Evolutionary conservation across 2,113 vertebrate genomes (phyloP), one percentile per base, ranked within the genome.

Genomic region (Podiceps cristatus): DNA sequence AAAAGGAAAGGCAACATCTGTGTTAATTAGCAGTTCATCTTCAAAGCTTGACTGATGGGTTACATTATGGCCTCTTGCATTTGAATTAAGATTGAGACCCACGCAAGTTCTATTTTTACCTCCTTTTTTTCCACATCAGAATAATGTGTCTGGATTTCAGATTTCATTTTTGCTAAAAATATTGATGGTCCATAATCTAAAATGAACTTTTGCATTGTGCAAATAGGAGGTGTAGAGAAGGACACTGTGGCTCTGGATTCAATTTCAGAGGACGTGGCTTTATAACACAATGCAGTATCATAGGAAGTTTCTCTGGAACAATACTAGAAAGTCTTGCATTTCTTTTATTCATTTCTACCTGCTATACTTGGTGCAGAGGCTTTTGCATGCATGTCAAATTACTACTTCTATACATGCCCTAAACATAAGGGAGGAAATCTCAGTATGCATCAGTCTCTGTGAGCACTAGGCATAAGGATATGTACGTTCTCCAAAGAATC

Each of bases 11-110:
- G 68, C 62, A 88, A 94, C 63, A 88, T 95, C 96, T 95, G 68
- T 93, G 82, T 90, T 96, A 97, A 97, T 97, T 95, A 95, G 94
- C 90, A 90, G 68, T 93, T 97, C 60, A 69, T 95, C 90, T 97
- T 95, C 90, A 86, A 74, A 78, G 50, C 76, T 77, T 96, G 86
- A 95, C 72, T 81, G 74, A 91, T 85, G 47, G 69, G 59, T 93
- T 96, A 86, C 67, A 88, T 90, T 95, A 92, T 92, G 66, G 56
- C 75, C 40, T 69, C 53, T 76, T 79, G 71, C 92, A 91, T 75
- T 64, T 85, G 42, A 95, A 95, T 94, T 94, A 87, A 66, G 66
- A 91, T 86, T 93, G 82, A 90, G 58, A 77, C 68, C 28, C 53
- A 93, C 28, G 0, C 79, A 96, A 77, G 22, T 90, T 97, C 92